A percentile compares a stretch with the other conserved stretches of the same genome.
Evolutionary conservation across 2,888 invertebrate species (phyloP).

Genomic region (Protodeltote pygarga): DNA sequence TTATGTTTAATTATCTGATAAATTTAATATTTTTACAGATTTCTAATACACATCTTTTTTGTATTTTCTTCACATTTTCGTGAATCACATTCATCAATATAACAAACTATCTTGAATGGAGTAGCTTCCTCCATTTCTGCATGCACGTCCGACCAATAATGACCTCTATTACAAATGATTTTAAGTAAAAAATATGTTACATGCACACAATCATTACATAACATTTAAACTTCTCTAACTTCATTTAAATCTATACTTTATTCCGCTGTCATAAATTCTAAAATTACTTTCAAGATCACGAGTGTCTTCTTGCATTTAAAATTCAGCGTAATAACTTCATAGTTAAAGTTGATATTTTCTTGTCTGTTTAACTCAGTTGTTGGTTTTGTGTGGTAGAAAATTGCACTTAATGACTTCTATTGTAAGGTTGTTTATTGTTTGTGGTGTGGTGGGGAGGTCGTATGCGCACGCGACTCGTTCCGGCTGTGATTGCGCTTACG

Average conservation of each 20-base stretch:
- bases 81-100: conserved; percentile 15
- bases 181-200: conserved; percentile 51
- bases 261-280: conserved; percentile 2
- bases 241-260: conserved; percentile 32
- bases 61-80: conserved; percentile 14
- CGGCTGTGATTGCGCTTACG: conserved; percentile 56
- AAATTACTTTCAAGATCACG: conserved; percentile 14
- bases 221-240: conserved; percentile 32
- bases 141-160: conserved; percentile 46
- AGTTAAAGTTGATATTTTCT: conserved; percentile 4
- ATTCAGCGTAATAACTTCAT: conserved; percentile 1
- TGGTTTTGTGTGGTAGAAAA: conserved; percentile 15
- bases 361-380: not conserved
- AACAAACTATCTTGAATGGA: conserved; percentile 21
- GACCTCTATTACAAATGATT: conserved; percentile 53
- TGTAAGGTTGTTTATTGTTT: conserved; percentile 31
- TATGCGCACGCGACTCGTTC: conserved; percentile 70
- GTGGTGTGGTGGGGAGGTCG: conserved; percentile 31
- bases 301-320: not conserved
- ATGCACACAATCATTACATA: conserved; percentile 44
- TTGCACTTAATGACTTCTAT: conserved; percentile 18
- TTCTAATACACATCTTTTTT: too few relatives aligned
- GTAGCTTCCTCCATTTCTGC: conserved; percentile 39
- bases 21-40: too few relatives aligned
- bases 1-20: too few relatives aligned